Evolutionary conservation across 2,113 vertebrate genomes (phyloP).

Genomic region (Cynopterus brachyotis): DNA sequence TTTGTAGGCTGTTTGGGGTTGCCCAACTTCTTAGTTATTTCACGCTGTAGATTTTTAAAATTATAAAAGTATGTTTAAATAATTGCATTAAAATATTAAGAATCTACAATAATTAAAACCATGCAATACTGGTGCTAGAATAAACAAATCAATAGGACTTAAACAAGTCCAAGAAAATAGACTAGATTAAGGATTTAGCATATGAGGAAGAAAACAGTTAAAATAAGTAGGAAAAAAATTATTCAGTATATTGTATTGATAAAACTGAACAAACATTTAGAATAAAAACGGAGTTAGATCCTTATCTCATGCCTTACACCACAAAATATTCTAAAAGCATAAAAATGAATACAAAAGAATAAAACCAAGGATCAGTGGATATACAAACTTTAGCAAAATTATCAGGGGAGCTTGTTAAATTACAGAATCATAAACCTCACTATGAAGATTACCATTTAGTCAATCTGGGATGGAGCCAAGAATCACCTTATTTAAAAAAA

Average conservation of each 20-base stretch:
- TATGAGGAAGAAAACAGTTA: neutral
- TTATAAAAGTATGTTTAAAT: conserved; percentile 53
- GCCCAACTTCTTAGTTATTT: conserved; percentile 90
- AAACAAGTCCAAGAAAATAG: neutral
- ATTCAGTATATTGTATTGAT: neutral
- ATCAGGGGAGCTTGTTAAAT: neutral
- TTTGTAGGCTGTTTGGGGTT: conserved; percentile 92
- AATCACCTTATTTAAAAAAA: neutral
- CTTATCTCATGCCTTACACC: neutral
- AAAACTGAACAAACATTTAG: neutral
- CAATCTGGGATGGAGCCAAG: neutral
- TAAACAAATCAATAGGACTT: neutral
- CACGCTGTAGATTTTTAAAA: conserved; percentile 83
- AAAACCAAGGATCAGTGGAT: neutral
- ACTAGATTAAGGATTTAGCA: neutral
- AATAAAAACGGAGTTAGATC: neutral
- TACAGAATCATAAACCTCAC: neutral
- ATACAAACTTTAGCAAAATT: neutral
- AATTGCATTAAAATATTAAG: conserved; percentile 37
- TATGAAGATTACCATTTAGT: neutral
- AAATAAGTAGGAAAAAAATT: neutral
- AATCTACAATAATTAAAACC: neutral
- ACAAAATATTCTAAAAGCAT: neutral
- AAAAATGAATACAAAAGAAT: neutral
- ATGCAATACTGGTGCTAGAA: neutral